phyloP scores from a whole-genome alignment of 30 jellyfish, hydroid and myxozoan species.

The Mastigias papua region DNA sequence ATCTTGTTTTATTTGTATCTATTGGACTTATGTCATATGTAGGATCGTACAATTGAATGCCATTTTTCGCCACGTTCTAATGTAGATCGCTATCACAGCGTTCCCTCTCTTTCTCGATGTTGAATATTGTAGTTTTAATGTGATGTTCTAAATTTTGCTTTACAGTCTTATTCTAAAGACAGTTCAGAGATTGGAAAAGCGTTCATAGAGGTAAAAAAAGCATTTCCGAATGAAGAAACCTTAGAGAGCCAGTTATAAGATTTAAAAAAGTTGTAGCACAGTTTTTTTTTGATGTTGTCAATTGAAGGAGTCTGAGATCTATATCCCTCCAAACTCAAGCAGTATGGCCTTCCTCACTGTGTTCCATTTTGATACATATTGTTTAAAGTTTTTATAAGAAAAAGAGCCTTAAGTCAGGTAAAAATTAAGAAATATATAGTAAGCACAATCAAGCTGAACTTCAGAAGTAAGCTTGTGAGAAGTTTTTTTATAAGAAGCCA shows the following conservation, averaged over 20 bases:
- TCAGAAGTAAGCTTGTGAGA: too few relatives aligned
- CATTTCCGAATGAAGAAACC: background rate
- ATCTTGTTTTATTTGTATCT: background rate
- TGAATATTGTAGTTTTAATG: background rate
- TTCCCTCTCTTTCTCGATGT: background rate
- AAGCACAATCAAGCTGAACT: too few relatives aligned
- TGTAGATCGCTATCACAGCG: background rate
- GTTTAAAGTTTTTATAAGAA: too few relatives aligned
- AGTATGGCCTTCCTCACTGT: too few relatives aligned
- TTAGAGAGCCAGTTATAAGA: background rate
- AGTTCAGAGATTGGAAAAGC: conserved; percentile 4
- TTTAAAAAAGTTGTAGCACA: background rate
- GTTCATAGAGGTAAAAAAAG: background rate
- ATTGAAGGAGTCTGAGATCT: too few relatives aligned
- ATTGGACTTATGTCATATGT: background rate
- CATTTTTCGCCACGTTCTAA: background rate
- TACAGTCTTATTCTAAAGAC: conserved; percentile 8
- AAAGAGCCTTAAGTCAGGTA: too few relatives aligned
- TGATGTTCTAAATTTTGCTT: background rate
- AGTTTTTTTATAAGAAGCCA: too few relatives aligned
- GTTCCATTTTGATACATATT: too few relatives aligned
- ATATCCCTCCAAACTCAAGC: too few relatives aligned
- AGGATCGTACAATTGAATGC: too few relatives aligned
- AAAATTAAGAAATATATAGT: too few relatives aligned
- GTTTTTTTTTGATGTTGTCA: background rate